Conservation (phyloP, 2,113 vertebrate genomes). For the Phylloscopus whistleri region DNA sequence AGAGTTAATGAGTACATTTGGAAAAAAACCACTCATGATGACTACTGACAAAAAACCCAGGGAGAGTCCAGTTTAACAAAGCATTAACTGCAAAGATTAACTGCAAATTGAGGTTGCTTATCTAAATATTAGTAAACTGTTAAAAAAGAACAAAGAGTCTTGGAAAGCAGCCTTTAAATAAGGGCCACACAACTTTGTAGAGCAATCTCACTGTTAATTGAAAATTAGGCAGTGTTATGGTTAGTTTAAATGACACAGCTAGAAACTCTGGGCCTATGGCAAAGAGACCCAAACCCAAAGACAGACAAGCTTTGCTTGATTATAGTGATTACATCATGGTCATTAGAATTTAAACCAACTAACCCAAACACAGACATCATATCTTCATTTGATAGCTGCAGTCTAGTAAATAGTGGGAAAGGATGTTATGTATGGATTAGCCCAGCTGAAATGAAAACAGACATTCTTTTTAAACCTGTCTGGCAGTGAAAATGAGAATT, state of each 20-base stretch:
- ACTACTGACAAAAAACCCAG: neutral
- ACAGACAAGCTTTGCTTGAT: constrained; percentile 78
- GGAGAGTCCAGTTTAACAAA: constrained; percentile 1
- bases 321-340: constrained; percentile 78
- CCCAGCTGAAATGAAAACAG: constrained; percentile 84
- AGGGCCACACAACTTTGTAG: constrained; percentile 34
- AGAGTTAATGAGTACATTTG: neutral
- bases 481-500: constrained; percentile 78
- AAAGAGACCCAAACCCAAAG: constrained; percentile 71
- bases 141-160: constrained; percentile 52
- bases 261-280: constrained; percentile 63
- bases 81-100: constrained; percentile 4
- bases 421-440: constrained; percentile 80
- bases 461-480: constrained; percentile 84
- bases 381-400: constrained; percentile 81
- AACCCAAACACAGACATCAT: constrained; percentile 84
- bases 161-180: constrained; percentile 55
- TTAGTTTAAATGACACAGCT: constrained; percentile 73
- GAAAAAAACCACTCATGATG: accelerated
- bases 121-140: constrained; percentile 65
- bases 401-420: constrained; percentile 81
- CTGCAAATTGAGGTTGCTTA: constrained; percentile 47
- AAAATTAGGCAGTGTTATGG: constrained; percentile 72
- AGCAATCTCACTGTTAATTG: constrained; percentile 51
- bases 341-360: constrained; percentile 76